Base-by-base conservation (phyloP, 2,888 invertebrate species). In the Lasiommata megera region DNA sequence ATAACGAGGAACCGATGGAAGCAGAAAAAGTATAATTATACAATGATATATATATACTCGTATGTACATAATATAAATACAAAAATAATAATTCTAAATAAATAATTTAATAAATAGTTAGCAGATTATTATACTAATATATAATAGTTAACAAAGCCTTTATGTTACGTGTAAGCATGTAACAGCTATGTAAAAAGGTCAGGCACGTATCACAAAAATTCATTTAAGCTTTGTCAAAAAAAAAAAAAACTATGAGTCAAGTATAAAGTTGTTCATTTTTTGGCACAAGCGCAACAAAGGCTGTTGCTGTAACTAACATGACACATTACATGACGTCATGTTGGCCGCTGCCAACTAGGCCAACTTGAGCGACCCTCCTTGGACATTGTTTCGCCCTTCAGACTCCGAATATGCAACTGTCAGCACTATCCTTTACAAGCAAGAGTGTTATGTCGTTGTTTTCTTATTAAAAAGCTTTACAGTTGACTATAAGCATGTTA, bases 291-390 rank as follows among this genome's bases (percentile, higher is more conserved):
- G 37, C 38, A 51, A 51, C 46, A 51, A 51, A 51, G 51, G 51
- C 51, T 16, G 38, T 40, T 51, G 38, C 38, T 40, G 38, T 28
- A 36, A 31, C n/a, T 31, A 37, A 51, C 37, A 51, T 38, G 11
- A 51, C 37, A 38, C 16, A 28, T 51, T 51, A 51, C 51, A 40
- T 52, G 56, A 62, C 62, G 59, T 59, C 59, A 54, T 18, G 47
- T 41, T 40, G 53, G 43, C 29, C 44, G 47, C 14, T 60, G 62
- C 63, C 61, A 65, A 65, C 56, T 65, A 61, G 65, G 65, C 50
- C 65, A 65, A 58, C 58, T 51, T 53, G 55, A 38, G 29, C 58
- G 52, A 56, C 55, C 51, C 59, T 59, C 36, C 14, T 47, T 55
- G 53, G 28, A 53, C 63, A 56, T 54, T 63, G 58, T 57, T 57